A percentile compares a stretch with the other conserved stretches of the same genome.
These are phyloP conservation scores for Elgaria multicarinata DNA, from an alignment of 2,113 vertebrate genomes.

Conservation along the genomic window DNA sequence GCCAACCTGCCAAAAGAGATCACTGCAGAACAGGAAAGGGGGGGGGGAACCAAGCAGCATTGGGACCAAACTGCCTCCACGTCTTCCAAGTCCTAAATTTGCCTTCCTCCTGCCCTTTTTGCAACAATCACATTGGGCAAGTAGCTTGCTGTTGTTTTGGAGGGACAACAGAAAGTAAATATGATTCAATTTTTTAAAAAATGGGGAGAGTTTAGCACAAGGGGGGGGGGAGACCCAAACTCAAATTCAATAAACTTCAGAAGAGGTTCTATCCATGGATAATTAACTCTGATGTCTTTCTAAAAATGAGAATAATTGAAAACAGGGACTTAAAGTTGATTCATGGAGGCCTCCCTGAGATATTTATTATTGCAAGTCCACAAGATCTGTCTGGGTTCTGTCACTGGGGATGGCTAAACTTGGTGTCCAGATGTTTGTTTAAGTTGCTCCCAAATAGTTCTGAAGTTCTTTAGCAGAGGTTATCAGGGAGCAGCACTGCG, in stretches of 20 bases:
- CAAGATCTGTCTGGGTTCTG: conserved; percentile 89
- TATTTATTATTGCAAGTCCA: conserved; percentile 96
- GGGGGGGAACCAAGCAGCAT: fast-evolving
- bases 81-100: conserved; percentile 55
- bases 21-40: not conserved
- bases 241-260: conserved; percentile 85
- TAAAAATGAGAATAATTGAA: conserved; percentile 94
- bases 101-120: conserved; percentile 61
- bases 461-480: conserved; percentile 90
- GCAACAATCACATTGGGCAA: conserved; percentile 78
- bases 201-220: conserved; percentile 76
- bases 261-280: conserved; percentile 88
- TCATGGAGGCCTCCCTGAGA: conserved; percentile 85
- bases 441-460: conserved; percentile 87
- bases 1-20: not conserved
- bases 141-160: conserved; percentile 74
- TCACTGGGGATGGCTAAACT: conserved; percentile 90
- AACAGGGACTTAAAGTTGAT: conserved; percentile 90
- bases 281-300: conserved; percentile 93
- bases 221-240: conserved; percentile 76
- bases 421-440: conserved; percentile 89
- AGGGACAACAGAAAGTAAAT: conserved; percentile 78
- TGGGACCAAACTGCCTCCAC: not conserved
- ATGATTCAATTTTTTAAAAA: conserved; percentile 80
- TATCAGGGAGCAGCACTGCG: conserved; percentile 93